phyloP scores from a whole-genome alignment of 2,888 invertebrate genomes.

The Rhagonycha fulva region DNA sequence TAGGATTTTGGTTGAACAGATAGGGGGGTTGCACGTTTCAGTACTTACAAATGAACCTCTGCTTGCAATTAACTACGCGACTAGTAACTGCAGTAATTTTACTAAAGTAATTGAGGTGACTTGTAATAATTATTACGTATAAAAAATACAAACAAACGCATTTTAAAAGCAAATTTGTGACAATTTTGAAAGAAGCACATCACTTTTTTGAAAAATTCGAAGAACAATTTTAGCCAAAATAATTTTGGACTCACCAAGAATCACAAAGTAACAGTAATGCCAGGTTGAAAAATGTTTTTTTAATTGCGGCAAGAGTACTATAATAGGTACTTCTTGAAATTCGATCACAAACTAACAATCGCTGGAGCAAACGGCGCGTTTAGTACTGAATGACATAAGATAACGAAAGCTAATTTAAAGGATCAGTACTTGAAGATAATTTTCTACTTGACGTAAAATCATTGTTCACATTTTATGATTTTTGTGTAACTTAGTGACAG shows the following conservation, averaged over 20 bases:
- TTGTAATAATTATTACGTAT: neutral
- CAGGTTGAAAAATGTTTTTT: conserved; percentile 13
- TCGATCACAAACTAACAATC: conserved; percentile 15
- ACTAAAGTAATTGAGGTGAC: neutral
- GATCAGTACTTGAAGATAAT: conserved; percentile 24
- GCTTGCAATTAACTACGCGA: neutral
- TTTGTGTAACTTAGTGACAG: conserved; percentile 3
- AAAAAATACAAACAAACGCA: neutral
- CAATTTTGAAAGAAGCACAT: neutral
- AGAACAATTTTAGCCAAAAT: neutral
- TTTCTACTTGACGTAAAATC: conserved; percentile 19
- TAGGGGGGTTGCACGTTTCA: neutral
- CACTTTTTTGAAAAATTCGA: neutral
- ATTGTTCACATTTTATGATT: conserved; percentile 11
- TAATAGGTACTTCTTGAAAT: conserved; percentile 4
- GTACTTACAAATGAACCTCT: neutral
- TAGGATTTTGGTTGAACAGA: neutral
- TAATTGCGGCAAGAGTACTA: neutral
- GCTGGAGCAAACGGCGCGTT: conserved; percentile 14
- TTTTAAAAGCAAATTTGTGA: neutral
- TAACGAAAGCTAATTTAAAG: conserved; percentile 19
- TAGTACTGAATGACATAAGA: conserved; percentile 14
- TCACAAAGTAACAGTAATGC: conserved; percentile 10
- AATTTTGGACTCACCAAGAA: conserved; percentile 7
- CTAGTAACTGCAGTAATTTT: neutral